phyloP scores from a whole-genome alignment of 2,113 vertebrate species.

The Stigmatopora nigra region DNA sequence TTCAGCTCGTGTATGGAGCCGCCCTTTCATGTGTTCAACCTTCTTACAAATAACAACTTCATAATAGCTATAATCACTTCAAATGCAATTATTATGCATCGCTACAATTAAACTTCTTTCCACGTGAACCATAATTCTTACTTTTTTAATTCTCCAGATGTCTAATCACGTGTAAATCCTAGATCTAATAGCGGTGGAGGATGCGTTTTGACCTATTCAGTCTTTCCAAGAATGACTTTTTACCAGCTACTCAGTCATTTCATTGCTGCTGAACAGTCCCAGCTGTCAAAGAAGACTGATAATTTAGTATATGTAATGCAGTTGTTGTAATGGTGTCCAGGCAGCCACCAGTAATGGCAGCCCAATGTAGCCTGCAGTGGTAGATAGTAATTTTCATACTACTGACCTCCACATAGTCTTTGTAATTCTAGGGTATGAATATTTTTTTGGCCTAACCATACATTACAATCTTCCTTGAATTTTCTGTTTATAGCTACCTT shows the following conservation, averaged over 20 bases:
- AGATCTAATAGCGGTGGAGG: slow-evolving; percentile 54
- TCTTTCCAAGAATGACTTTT: slow-evolving; percentile 57
- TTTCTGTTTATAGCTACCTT: slow-evolving; percentile 11
- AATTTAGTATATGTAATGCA: slow-evolving; percentile 66
- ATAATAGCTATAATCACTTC: slow-evolving; percentile 80
- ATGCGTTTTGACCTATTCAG: slow-evolving; percentile 59
- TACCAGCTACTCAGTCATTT: slow-evolving; percentile 60
- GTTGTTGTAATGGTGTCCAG: slow-evolving; percentile 57
- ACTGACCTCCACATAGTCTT: slow-evolving; percentile 53
- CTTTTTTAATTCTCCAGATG: slow-evolving; percentile 50
- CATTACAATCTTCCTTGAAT: neutral
- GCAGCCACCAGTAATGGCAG: slow-evolving; percentile 51
- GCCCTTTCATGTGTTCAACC: slow-evolving; percentile 60
- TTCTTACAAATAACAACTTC: slow-evolving; percentile 77
- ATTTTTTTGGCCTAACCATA: neutral
- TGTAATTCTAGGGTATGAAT: neutral
- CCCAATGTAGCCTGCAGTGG: slow-evolving; percentile 55
- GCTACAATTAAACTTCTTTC: slow-evolving; percentile 61
- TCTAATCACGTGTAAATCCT: slow-evolving; percentile 57
- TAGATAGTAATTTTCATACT: slow-evolving; percentile 54
- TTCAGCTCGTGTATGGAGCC: slow-evolving; percentile 55
- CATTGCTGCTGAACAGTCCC: slow-evolving; percentile 55
- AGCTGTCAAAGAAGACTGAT: slow-evolving; percentile 63
- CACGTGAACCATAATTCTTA: slow-evolving; percentile 47
- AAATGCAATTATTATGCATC: slow-evolving; percentile 81